Base-by-base conservation (phyloP, 2,888 invertebrate genomes). In the Buathra laborator region DNA sequence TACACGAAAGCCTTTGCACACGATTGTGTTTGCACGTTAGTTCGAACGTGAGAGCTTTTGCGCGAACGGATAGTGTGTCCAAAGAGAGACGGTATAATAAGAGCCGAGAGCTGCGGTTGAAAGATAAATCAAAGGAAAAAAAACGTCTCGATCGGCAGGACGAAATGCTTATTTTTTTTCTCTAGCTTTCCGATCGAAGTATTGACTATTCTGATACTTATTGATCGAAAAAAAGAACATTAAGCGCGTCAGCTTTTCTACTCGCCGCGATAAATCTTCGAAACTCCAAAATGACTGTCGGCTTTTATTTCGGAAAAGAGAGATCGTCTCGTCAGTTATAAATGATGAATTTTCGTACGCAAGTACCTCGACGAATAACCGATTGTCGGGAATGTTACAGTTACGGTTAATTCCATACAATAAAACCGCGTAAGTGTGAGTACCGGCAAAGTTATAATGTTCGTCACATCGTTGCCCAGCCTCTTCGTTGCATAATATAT, bases 11-110 rank as follows among this genome's bases (percentile, higher is more conserved):
- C 68, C 74, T 48, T 29, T 56, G 72, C 59, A 53, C 68, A 62
- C 79, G 78, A 83, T 83, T 62, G 83, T 86, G 87, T 87, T 86
- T 87, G 85, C 87, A 85, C 87, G 86, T 85, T 80, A 83, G 75
- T 84, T 77, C 84, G 71, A 83, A 82, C 81, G 80, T 62, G 44
- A 83, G 75, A 83, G 76, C 68, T 83, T 79, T 77, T 59, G 62
- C 72, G 53, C 74, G 83, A 75, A 74, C 76, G 74, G 32, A 59
- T 32, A 64, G 78, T 67, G 68, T 80, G 74, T 29, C 66, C 80
- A 84, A 76, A 76, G 80, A 76, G 80, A 84, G 67, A 66, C 16
- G 59, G 66, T 67, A 74, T 76, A 75, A 79, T 62, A 66, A 83
- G 70, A 19, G 75, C 53, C 32, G 70, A 71, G 53, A 32, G 37